phyloP scores from a whole-genome alignment of 2,113 vertebrate species.

The Burhinus oedicnemus region DNA sequence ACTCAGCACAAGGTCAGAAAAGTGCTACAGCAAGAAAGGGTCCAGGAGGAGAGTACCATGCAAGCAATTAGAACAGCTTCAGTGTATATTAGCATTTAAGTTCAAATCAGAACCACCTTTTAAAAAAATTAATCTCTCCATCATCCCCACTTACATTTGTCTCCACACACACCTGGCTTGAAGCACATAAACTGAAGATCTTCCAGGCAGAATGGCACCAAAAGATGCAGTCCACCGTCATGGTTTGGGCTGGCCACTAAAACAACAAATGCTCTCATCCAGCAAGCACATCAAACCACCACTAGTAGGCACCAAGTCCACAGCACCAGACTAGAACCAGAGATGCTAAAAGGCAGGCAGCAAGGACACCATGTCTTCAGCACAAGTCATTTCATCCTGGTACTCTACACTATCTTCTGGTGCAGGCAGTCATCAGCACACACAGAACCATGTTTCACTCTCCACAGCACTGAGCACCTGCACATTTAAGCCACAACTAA shows the following conservation, averaged over 20 bases:
- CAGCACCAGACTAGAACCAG: not conserved
- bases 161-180: not conserved
- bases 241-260: too few species aligned
- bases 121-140: not conserved
- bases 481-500: not conserved
- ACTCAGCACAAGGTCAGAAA: not conserved
- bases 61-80: not conserved
- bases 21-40: not conserved
- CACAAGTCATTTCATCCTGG: not conserved
- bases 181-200: not conserved
- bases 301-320: accelerated
- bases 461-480: not conserved
- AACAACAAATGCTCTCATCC: too few species aligned
- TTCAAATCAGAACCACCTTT: not conserved
- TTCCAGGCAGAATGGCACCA: not conserved
- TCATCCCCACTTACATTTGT: not conserved
- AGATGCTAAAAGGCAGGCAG: not conserved
- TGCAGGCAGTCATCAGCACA: not conserved
- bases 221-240: not conserved
- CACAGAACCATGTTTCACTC: not conserved
- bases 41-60: not conserved
- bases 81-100: not conserved
- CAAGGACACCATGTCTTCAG: not conserved
- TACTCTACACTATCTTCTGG: not conserved
- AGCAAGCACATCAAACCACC: not conserved